A percentile compares a stretch with the other conserved stretches of the same genome.
Evolutionary conservation across 2,888 invertebrate genomes (phyloP).

Genomic region (Lymantria monacha): DNA sequence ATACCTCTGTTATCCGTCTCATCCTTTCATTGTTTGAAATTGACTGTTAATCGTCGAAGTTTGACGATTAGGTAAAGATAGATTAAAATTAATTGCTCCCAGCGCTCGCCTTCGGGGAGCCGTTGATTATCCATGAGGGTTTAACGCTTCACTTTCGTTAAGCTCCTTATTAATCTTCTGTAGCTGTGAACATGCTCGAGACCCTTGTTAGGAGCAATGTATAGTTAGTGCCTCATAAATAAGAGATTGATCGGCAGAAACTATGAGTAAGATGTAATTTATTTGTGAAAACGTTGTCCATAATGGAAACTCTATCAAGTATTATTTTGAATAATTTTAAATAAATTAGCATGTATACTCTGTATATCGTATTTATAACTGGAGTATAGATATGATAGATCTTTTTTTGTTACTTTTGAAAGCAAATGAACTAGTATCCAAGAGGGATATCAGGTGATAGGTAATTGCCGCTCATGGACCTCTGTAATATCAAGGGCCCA

Average conservation of each 20-base stretch:
- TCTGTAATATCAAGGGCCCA: no score
- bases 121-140: constrained; percentile 45
- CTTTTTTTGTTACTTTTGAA: no score
- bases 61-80: constrained; percentile 61
- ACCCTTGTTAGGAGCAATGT: constrained; percentile 5
- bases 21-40: constrained; percentile 44
- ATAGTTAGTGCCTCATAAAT: not conserved
- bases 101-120: constrained; percentile 36
- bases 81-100: constrained; percentile 64
- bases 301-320: not conserved
- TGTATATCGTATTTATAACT: no score
- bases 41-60: constrained; percentile 68
- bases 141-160: constrained; percentile 32
- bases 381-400: no score
- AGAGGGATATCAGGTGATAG: no score
- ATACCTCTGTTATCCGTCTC: constrained; percentile 5
- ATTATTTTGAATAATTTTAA: no score
- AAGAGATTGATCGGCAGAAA: not conserved
- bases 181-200: constrained; percentile 10
- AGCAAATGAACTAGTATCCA: no score
- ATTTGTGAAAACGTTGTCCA: not conserved
- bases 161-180: constrained; percentile 33
- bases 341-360: no score
- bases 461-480: no score
- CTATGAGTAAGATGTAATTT: not conserved